Percentiles rank a stretch among this genome's conserved stretches.
phyloP scores from a whole-genome alignment of 2,888 invertebrate species.

The Steinernema carpocapsae region DNA sequence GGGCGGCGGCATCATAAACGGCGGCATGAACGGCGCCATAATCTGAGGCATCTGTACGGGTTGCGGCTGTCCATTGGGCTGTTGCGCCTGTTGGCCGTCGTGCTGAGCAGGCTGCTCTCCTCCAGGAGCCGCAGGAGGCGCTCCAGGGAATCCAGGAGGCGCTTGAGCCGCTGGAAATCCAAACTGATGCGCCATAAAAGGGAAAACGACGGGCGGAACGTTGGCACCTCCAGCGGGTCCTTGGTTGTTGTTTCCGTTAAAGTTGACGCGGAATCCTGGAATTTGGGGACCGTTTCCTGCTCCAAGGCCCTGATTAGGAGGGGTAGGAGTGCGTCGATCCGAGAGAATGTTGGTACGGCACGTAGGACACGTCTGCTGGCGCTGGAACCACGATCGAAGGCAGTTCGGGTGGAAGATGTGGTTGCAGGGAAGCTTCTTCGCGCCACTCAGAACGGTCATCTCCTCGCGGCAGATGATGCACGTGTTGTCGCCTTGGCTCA shows the following conservation, averaged over 20 bases:
- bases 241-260: conserved; percentile 36
- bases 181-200: conserved; percentile 55
- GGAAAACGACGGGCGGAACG: conserved; percentile 44
- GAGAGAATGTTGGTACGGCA: conserved; percentile 74
- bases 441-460: conserved; percentile 74
- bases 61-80: not conserved
- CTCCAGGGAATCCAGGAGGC: conserved; percentile 44
- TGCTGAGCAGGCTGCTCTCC: not conserved
- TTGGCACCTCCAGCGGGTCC: too few species aligned
- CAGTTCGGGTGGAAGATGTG: conserved; percentile 99
- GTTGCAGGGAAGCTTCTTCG: conserved; percentile 96
- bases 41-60: not conserved
- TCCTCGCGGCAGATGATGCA: conserved; percentile 97
- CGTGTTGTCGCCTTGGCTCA: conserved; percentile 81
- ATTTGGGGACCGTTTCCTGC: conserved; percentile 36
- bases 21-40: conserved; percentile 10
- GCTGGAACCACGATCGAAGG: conserved; percentile 96
- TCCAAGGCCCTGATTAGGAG: not conserved
- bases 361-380: conserved; percentile 99
- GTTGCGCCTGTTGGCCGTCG: conserved; percentile 5
- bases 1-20: conserved; percentile 36
- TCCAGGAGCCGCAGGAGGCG: conserved; percentile 39
- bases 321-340: conserved; percentile 12
- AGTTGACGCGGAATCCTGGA: conserved; percentile 34
- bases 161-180: conserved; percentile 46